These are phyloP conservation scores for Nematopogon swammerdamellus DNA, from an alignment of 2,888 invertebrate genomes.

Conservation along the genomic window DNA sequence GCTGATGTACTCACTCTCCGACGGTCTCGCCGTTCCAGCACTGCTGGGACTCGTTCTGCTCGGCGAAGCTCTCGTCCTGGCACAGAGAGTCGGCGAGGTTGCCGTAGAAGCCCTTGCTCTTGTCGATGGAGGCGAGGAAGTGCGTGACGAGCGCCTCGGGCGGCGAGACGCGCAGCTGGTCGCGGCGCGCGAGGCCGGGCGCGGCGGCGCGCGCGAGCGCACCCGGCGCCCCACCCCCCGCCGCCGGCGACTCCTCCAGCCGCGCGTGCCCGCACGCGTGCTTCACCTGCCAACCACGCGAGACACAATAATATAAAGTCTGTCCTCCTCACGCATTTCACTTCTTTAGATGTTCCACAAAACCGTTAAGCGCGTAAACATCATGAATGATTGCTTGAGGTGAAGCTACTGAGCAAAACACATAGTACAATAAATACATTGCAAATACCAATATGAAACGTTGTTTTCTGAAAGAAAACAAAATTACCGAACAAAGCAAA, in stretches of 20 bases:
- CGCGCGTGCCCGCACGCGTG: slow-evolving; percentile 38
- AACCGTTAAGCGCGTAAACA: too few species aligned
- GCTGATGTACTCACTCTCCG: slow-evolving; percentile 74
- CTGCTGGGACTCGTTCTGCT: slow-evolving; percentile 60
- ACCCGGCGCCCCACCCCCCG: slow-evolving; percentile 6
- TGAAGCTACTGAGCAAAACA: too few species aligned
- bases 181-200: slow-evolving; percentile 27
- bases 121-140: slow-evolving; percentile 62
- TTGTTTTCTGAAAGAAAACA: too few species aligned
- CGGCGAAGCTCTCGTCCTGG: slow-evolving; percentile 67
- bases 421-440: too few species aligned
- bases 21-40: slow-evolving; percentile 82
- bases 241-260: slow-evolving; percentile 9
- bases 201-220: slow-evolving; percentile 20
- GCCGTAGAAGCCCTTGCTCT: slow-evolving; percentile 80
- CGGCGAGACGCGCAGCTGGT: slow-evolving; percentile 54
- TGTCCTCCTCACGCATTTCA: too few species aligned
- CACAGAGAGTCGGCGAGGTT: slow-evolving; percentile 78
- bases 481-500: too few species aligned
- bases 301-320: too few species aligned
- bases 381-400: too few species aligned
- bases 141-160: slow-evolving; percentile 62
- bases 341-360: too few species aligned
- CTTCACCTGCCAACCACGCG: slow-evolving; percentile 41
- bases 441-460: too few species aligned